Evolutionary conservation across 2,113 vertebrate genomes (phyloP).

Genomic region (Bucco capensis): DNA sequence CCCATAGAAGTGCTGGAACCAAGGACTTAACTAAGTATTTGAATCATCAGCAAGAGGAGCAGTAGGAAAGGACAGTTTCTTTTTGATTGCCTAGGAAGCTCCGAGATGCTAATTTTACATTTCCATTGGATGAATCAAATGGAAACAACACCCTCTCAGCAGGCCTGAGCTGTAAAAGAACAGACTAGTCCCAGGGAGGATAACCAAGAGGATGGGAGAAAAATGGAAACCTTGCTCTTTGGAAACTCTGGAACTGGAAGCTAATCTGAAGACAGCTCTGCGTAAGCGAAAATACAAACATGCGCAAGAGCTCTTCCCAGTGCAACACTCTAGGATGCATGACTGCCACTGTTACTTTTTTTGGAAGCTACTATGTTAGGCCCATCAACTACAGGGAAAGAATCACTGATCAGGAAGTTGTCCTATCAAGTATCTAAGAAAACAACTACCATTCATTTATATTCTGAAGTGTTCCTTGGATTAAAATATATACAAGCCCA

Average conservation of each 20-base stretch:
- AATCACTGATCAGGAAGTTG: background rate
- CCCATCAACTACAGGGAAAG: background rate
- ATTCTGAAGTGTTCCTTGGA: background rate
- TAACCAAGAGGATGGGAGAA: background rate
- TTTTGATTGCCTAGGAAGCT: background rate
- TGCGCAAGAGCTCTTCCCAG: background rate
- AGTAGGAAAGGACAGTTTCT: background rate
- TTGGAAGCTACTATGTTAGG: background rate
- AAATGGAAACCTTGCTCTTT: background rate
- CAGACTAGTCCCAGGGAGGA: background rate
- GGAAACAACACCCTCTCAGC: background rate
- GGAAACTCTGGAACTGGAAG: background rate
- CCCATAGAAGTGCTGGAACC: background rate
- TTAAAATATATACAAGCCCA: background rate
- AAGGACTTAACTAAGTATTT: background rate
- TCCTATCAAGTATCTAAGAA: background rate
- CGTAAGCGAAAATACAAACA: background rate
- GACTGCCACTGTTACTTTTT: background rate
- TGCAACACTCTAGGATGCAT: background rate
- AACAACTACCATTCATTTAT: background rate
- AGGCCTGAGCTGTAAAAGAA: background rate
- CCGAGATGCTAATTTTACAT: background rate
- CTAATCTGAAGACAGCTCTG: background rate
- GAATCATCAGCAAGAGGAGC: background rate
- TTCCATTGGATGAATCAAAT: background rate